Percentiles rank a stretch among this genome's conserved stretches.
Evolutionary conservation across 2,888 invertebrate genomes (phyloP).

Genomic region (Osedax frankpressi): DNA sequence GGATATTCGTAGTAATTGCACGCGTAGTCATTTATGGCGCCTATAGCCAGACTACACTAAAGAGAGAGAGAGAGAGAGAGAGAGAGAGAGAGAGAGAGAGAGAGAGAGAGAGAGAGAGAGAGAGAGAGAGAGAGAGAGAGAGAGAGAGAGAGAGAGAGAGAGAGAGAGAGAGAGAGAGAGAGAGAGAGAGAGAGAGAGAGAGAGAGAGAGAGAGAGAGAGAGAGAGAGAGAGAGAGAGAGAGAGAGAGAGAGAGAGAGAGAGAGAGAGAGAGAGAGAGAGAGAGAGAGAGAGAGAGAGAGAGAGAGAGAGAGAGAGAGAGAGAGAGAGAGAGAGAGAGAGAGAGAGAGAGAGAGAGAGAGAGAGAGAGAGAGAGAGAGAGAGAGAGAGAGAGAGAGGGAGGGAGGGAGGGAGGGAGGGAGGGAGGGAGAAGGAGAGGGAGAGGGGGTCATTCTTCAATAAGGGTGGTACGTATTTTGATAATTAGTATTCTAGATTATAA

Average conservation of each 20-base stretch:
- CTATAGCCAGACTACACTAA: too few relatives aligned
- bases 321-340: not conserved
- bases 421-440: not conserved
- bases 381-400: not conserved
- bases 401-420: not conserved
- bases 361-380: not conserved
- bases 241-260: conserved; percentile 22
- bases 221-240: conserved; percentile 14
- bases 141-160: conserved; percentile 17
- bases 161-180: conserved; percentile 13
- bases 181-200: conserved; percentile 20
- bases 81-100: conserved; percentile 17
- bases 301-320: not conserved
- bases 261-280: conserved; percentile 14
- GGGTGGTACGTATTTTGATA: too few relatives aligned
- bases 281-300: not conserved
- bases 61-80: conserved; percentile 13
- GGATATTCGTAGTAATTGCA: too few relatives aligned
- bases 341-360: not conserved
- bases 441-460: too few relatives aligned
- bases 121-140: conserved; percentile 19
- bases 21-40: too few relatives aligned
- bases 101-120: conserved; percentile 12
- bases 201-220: conserved; percentile 21
- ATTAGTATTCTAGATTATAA: too few relatives aligned